Evolutionary conservation across 2,797 vertebrate genomes (phyloP).

Genomic region (Darevskia nairensis): DNA sequence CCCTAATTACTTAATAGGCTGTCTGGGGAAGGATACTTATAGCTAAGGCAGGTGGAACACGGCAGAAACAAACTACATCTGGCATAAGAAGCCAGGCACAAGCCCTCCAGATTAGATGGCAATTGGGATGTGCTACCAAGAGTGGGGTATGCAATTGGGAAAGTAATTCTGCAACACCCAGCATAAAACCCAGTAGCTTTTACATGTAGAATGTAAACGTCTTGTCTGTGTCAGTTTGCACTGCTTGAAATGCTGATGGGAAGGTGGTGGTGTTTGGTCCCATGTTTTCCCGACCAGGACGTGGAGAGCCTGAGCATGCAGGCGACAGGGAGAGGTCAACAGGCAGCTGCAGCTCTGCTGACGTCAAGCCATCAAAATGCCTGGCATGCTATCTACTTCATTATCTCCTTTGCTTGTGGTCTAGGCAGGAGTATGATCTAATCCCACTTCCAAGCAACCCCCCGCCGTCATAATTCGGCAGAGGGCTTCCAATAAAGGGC

Average conservation of each 20-base stretch:
- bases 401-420: conserved; percentile 12
- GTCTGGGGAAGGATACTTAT: not conserved
- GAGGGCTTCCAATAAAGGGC: conserved; percentile 25
- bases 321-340: not conserved
- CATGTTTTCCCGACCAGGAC: not conserved
- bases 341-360: not conserved
- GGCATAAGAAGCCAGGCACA: not conserved
- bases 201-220: not conserved
- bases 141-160: not conserved
- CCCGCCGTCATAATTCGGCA: fast-evolving
- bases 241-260: not conserved
- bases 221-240: not conserved
- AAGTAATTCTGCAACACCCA: not conserved
- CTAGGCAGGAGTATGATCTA: not conserved
- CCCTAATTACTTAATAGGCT: not conserved
- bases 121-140: not conserved
- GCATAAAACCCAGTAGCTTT: not conserved
- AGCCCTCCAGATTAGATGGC: too few relatives aligned
- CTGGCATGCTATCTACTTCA: not conserved
- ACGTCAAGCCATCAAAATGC: not conserved
- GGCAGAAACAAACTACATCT: not conserved
- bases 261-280: not conserved
- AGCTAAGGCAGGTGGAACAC: not conserved
- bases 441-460: not conserved
- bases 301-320: not conserved